Conservation (phyloP, 2,797 vertebrate species). For the Myiotriccus ornatus region DNA sequence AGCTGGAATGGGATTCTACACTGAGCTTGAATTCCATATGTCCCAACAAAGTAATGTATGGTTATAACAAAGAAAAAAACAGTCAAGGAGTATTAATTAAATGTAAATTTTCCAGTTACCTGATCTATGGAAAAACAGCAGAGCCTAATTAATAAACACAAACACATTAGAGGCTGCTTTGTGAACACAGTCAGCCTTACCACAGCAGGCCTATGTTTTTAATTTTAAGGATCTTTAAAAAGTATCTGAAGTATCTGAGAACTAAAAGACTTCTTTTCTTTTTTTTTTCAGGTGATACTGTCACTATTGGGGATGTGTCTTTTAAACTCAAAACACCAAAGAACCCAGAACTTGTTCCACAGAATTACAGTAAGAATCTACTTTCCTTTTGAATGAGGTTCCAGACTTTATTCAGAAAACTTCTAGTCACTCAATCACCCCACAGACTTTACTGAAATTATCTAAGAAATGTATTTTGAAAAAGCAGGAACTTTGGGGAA, state of each 20-base stretch:
- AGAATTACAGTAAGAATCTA: slow-evolving; percentile 88
- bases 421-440: background rate
- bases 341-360: slow-evolving; percentile 93
- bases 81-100: background rate
- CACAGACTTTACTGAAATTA: background rate
- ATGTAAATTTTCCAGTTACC: background rate
- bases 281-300: slow-evolving; percentile 83
- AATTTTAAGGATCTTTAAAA: background rate
- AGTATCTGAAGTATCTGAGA: background rate
- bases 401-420: background rate
- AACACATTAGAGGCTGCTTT: background rate
- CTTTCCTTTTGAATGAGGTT: background rate
- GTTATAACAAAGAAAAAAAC: background rate
- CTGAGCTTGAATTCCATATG: background rate
- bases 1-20: background rate
- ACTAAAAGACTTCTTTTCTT: slow-evolving; percentile 12
- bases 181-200: background rate
- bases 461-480: background rate
- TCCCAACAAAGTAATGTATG: background rate
- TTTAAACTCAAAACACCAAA: slow-evolving; percentile 87
- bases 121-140: background rate
- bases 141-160: background rate
- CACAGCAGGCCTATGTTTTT: background rate
- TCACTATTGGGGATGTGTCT: slow-evolving; percentile 91
- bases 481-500: background rate